phyloP scores from a whole-genome alignment of 1,140 invertebrate genomes.

The Polypedilum vanderplanki region DNA sequence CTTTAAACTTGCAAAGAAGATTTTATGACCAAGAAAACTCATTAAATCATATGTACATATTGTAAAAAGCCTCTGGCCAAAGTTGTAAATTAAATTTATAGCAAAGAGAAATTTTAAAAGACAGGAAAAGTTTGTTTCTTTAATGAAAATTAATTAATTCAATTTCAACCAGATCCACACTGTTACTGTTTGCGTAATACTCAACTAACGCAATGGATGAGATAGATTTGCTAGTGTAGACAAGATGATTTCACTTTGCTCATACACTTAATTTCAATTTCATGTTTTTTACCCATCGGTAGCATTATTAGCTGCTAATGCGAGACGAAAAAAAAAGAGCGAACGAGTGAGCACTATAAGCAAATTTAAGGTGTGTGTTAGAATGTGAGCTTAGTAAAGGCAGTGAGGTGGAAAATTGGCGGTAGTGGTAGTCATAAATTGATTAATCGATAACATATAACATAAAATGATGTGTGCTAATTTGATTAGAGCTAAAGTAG shows the following conservation, averaged over 20 bases:
- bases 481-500: neutral
- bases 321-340: neutral
- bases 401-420: neutral
- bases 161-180: too few species aligned
- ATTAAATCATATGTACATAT: too few species aligned
- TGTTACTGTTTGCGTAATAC: too few species aligned
- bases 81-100: too few species aligned
- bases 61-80: too few species aligned
- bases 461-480: neutral
- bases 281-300: neutral
- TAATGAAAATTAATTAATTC: too few species aligned
- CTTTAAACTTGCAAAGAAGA: too few species aligned
- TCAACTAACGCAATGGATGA: too few species aligned
- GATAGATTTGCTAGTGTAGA: too few species aligned
- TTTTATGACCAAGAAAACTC: too few species aligned
- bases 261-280: neutral
- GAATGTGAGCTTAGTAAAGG: neutral
- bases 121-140: too few species aligned
- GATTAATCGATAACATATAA: slow-evolving; percentile 3
- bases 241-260: slow-evolving; percentile 2
- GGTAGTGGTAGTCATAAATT: neutral
- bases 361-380: neutral
- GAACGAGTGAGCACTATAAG: neutral
- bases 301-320: slow-evolving; percentile 18
- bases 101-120: too few species aligned